Evolutionary conservation across 2,888 invertebrate species (phyloP), one percentile per base, ranked within the genome.

Genomic region (Diaperis boleti): DNA sequence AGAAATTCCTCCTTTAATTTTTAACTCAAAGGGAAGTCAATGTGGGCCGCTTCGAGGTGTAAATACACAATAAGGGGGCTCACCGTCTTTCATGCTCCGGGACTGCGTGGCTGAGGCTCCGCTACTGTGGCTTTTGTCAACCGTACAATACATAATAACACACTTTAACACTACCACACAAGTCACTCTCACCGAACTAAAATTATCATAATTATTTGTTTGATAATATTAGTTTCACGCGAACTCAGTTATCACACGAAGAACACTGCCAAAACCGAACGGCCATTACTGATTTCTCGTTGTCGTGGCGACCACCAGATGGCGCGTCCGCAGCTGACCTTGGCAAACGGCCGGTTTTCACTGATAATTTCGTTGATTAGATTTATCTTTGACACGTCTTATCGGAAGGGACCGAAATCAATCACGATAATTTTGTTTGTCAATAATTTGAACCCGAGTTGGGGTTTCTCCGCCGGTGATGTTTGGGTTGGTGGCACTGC

Each of bases 71-170:
- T n/a, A 57, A 44, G 45, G 59, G 57, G 50, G 71, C 86, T 89
- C 86, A 89, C 90, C 89, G 85, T 90, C 90, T 87, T 89, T 90
- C 84, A 87, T 86, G 85, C 85, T 88, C 85, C 87, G 87, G 81
- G 87, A 83, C 85, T 86, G 84, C 87, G 88, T 80, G 88, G 88
- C 84, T 86, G 88, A 85, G 85, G 88, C 85, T 86, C 64, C 64
- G 86, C 86, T 83, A 87, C 72, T 73, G 67, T 82, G 88, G 82
- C 87, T 89, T 85, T 89, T 89, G 85, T 89, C 89, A 85, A 87
- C 86, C 82, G 89, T 88, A 86, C 89, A 89, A 83, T 90, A 89
- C 89, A 90, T 89, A 78, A 84, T 83, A 78, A 77, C 75, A 76
- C 74, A 77, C 76, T 73, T 72, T 77, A 69, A 67, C 74, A 73